A percentile compares a stretch with the other conserved stretches of the same genome.
These are phyloP conservation scores for Anabas testudineus DNA, from an alignment of 2,797 vertebrate genomes.

Conservation along the genomic window DNA sequence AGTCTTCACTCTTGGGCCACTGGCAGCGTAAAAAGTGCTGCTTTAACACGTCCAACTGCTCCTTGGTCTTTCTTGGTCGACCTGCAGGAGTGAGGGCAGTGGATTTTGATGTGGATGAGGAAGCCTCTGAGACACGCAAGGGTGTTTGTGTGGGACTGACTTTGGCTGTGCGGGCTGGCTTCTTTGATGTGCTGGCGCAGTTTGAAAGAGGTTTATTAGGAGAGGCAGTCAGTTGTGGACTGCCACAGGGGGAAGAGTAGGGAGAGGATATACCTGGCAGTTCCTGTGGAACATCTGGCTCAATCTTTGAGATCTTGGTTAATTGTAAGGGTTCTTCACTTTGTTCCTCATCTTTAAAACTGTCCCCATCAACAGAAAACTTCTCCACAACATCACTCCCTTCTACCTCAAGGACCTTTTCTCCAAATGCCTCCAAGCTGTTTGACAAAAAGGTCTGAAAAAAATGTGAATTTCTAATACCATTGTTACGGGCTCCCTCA, in stretches of 20 bases:
- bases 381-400: slow-evolving; percentile 67
- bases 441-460: slow-evolving; percentile 85
- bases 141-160: slow-evolving; percentile 63
- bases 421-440: slow-evolving; percentile 83
- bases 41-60: slow-evolving; percentile 91
- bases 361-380: slow-evolving; percentile 70
- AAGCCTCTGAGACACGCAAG: slow-evolving; percentile 52
- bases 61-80: slow-evolving; percentile 91
- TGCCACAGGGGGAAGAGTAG: slow-evolving; percentile 69
- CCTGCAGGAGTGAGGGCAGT: slow-evolving; percentile 82
- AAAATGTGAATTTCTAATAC: slow-evolving; percentile 78
- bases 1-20: slow-evolving; percentile 92
- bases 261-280: slow-evolving; percentile 54
- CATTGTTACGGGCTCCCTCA: slow-evolving; percentile 67
- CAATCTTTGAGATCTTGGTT: slow-evolving; percentile 70
- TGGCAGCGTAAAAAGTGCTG: slow-evolving; percentile 91
- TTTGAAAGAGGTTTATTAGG: slow-evolving; percentile 74
- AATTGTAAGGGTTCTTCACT: slow-evolving; percentile 80
- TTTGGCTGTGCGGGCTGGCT: slow-evolving; percentile 65
- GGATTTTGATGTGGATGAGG: slow-evolving; percentile 78
- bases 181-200: slow-evolving; percentile 75
- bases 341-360: slow-evolving; percentile 71
- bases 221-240: slow-evolving; percentile 69
- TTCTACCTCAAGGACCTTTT: slow-evolving; percentile 68
- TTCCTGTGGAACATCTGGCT: slow-evolving; percentile 64